A percentile compares a stretch with the other conserved stretches of the same genome.
These are phyloP conservation scores for Meliscaeva auricollis DNA, from an alignment of 2,888 invertebrate species.

Conservation along the genomic window DNA sequence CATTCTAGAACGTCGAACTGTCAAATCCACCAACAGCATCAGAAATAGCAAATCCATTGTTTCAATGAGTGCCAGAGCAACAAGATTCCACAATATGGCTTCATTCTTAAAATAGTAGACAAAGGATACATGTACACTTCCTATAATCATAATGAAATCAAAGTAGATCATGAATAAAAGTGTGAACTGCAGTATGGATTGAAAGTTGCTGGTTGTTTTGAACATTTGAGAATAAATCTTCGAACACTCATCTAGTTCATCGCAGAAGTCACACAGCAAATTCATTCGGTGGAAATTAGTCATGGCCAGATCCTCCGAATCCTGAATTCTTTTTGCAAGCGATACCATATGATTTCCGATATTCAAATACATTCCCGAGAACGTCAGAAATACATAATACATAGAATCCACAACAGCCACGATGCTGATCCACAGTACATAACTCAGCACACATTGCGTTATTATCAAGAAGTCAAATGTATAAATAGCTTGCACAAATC, in stretches of 20 bases:
- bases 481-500: neutral
- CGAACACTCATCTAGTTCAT: slow-evolving; percentile 78
- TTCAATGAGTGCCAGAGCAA: slow-evolving; percentile 77
- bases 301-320: slow-evolving; percentile 25
- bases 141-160: slow-evolving; percentile 78
- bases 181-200: slow-evolving; percentile 79
- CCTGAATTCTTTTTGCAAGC: neutral
- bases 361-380: slow-evolving; percentile 5
- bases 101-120: slow-evolving; percentile 73
- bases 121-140: slow-evolving; percentile 79
- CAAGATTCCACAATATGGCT: slow-evolving; percentile 68
- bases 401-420: neutral
- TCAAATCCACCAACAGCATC: slow-evolving; percentile 79
- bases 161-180: slow-evolving; percentile 80
- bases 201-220: slow-evolving; percentile 77
- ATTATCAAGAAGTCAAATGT: neutral
- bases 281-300: slow-evolving; percentile 78
- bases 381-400: neutral
- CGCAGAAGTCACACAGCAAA: slow-evolving; percentile 79
- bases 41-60: slow-evolving; percentile 78
- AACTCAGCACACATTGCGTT: neutral
- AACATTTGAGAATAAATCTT: slow-evolving; percentile 78
- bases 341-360: neutral
- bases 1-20: slow-evolving; percentile 77
- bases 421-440: neutral